These are phyloP conservation scores for Drosophila formosana DNA, from an alignment of 2,888 invertebrate species.

Conservation along the genomic window DNA sequence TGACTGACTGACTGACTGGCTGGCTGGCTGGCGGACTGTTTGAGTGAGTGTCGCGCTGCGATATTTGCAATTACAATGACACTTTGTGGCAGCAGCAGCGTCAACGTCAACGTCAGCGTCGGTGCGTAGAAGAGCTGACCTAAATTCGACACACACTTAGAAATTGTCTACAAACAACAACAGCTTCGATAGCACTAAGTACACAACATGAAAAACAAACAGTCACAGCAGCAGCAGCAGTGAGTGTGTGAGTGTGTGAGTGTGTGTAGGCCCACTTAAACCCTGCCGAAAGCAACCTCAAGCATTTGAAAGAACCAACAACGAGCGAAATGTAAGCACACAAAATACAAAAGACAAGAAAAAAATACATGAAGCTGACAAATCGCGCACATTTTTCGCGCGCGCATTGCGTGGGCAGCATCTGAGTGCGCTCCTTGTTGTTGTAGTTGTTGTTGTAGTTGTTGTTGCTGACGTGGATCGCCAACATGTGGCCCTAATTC, in stretches of 20 bases:
- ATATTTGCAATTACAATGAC: constrained; percentile 84
- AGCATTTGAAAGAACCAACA: constrained; percentile 77
- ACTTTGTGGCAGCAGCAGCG: constrained; percentile 55
- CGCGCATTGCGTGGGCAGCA: constrained; percentile 75
- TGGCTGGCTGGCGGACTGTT: neutral
- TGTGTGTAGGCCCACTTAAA: constrained; percentile 79
- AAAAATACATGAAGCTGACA: constrained; percentile 68
- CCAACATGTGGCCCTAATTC: constrained; percentile 79
- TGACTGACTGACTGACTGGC: constrained; percentile 16
- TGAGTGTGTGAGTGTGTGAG: constrained; percentile 20
- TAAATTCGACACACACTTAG: constrained; percentile 79
- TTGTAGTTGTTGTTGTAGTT: constrained; percentile 3
- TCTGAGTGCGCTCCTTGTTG: constrained; percentile 44
- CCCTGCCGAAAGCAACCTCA: constrained; percentile 81
- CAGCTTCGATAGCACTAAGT: constrained; percentile 76
- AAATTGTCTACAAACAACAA: constrained; percentile 77
- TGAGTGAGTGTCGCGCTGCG: constrained; percentile 56
- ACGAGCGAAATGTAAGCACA: constrained; percentile 70
- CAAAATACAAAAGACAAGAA: constrained; percentile 46
- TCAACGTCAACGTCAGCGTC: constrained; percentile 36
- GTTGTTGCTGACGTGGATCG: constrained; percentile 21
- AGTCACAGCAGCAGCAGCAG: constrained; percentile 1
- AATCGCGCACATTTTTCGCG: constrained; percentile 76
- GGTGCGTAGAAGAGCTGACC: constrained; percentile 69
- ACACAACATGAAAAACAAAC: constrained; percentile 66